These are phyloP conservation scores for Macropus fuliginosus DNA, from an alignment of 2,797 vertebrate genomes.

Conservation along the genomic window DNA sequence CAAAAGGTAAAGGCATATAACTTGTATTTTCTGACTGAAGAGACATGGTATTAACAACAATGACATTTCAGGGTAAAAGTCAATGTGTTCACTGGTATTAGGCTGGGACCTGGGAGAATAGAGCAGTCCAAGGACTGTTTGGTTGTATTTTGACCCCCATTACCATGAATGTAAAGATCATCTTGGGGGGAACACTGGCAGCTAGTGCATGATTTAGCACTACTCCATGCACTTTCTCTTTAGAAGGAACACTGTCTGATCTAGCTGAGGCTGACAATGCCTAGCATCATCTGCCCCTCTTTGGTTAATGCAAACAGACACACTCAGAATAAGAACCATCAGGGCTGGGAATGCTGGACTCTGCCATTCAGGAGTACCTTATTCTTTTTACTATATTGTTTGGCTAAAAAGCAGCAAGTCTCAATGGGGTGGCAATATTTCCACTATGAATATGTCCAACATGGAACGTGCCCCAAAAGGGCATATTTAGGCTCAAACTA, in stretches of 20 bases:
- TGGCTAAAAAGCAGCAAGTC: neutral
- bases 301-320: neutral
- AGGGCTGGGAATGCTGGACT: neutral
- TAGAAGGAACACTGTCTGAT: constrained; percentile 12
- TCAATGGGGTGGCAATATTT: neutral
- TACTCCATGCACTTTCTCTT: neutral
- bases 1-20: constrained; percentile 42
- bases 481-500: neutral
- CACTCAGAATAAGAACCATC: neutral
- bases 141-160: neutral
- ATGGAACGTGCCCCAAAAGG: neutral
- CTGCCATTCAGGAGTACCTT: neutral
- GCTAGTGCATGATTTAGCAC: neutral
- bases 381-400: neutral
- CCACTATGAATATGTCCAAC: neutral
- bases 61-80: constrained; percentile 27
- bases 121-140: neutral
- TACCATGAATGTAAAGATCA: constrained; percentile 11
- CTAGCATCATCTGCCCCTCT: neutral
- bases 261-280: neutral
- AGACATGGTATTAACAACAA: constrained; percentile 21
- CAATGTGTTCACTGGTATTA: neutral
- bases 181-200: neutral
- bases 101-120: neutral
- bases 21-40: constrained; percentile 20